A percentile compares a stretch with the other conserved stretches of the same genome.
These are phyloP conservation scores for Scrobipalpa atriplicella DNA, from an alignment of 2,888 invertebrate genomes.

Conservation along the genomic window DNA sequence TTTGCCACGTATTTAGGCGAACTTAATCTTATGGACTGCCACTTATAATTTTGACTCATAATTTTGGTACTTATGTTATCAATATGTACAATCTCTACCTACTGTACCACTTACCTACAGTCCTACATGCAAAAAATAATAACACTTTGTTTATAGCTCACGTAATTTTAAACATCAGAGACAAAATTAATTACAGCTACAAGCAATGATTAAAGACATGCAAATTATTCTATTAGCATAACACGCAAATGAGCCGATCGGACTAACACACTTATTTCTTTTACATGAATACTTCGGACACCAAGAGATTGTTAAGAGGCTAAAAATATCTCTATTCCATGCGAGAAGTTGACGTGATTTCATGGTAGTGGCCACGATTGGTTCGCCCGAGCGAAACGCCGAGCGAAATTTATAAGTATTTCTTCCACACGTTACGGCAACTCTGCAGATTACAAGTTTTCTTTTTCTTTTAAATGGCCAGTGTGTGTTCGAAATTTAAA, in stretches of 20 bases:
- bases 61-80: neutral
- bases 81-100: constrained; percentile 14
- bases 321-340: constrained; percentile 23
- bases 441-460: constrained; percentile 27
- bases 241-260: constrained; percentile 11
- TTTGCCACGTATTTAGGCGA: neutral
- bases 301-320: constrained; percentile 15
- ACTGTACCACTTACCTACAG: constrained; percentile 7
- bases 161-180: constrained; percentile 3
- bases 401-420: constrained; percentile 44
- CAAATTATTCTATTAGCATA: constrained; percentile 14
- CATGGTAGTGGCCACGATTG: constrained; percentile 38
- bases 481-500: constrained; percentile 19
- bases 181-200: constrained; percentile 3
- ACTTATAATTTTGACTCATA: neutral
- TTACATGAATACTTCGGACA: neutral
- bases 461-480: constrained; percentile 26
- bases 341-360: constrained; percentile 32
- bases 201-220: constrained; percentile 9
- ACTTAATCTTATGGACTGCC: neutral
- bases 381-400: constrained; percentile 27
- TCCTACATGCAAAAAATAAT: constrained; percentile 11
- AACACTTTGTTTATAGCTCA: neutral
- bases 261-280: constrained; percentile 4
- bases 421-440: constrained; percentile 18